Base-by-base conservation (phyloP, 2,797 vertebrate species). In the Limnodromus scolopaceus region DNA sequence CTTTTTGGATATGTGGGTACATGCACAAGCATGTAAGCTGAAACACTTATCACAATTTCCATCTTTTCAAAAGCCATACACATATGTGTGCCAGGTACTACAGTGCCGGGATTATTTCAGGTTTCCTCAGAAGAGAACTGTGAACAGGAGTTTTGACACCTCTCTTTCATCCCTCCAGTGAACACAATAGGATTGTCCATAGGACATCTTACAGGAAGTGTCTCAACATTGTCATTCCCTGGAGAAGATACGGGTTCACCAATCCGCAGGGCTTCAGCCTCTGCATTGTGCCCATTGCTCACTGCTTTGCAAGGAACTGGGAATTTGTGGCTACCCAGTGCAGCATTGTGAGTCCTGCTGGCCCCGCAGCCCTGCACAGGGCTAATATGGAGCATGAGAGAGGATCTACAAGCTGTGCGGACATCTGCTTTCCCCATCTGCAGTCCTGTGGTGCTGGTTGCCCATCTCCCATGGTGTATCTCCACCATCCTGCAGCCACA, bases 401-500 rank as follows among this genome's bases (percentile, higher is more conserved):
- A 54, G 17, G 41, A 54, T 9, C 53, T 65, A 13, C n/a, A 54
- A 86, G 39, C n/a, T 66, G 4, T 36, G 12, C 22, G 87, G 54
- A 34, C 28, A 11, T 41, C 36, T 46, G 24, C 22, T n/a, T 51
- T 71, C 16, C n/a, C 55, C 25, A 6, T 9, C 20, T 68, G 8
- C 54, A 83, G 2, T 43, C 45, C 60, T 36, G n/a, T 17, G 22
- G 19, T 51, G 20, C 45, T 72, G 39, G 4, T 11, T 45, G 11
- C 32, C 41, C 18, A 13, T 16, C 14, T 60, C 22, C 2, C 10
- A 2, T 0, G 0, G 5, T 34, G 3, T 11, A 23, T 25, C 32
- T 36, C 63, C 45, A 54, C 16, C 28, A 58, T 5, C 15, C n/a
- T 58, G 13, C 30, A 54, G 11, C 32, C 23, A 38, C 10, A 57